Base-by-base conservation (phyloP, 2,113 vertebrate genomes). In the Carlito syrichta region DNA sequence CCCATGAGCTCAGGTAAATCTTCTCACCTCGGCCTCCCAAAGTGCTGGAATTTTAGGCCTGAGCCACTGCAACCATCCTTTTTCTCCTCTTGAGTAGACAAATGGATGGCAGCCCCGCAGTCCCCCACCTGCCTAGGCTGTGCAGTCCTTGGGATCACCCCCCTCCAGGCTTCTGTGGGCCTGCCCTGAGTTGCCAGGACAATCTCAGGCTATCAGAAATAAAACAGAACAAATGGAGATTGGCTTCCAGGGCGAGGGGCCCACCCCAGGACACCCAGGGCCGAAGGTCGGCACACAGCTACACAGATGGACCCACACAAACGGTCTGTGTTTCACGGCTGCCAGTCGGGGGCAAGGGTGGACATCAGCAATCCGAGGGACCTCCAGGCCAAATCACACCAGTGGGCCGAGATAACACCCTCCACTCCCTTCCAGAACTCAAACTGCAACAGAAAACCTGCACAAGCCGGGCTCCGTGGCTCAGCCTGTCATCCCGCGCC, bases 241-340 rank as follows among this genome's bases (percentile, higher is more conserved):
- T 2, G 4, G 50, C 45, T 77, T 58, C 68, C 2, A 43, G 52
- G n/a, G 27, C 6, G 23, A 76, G 58, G 11, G 62, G 22, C 50
- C 48, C 1, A 0, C 43, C 22, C 56, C 6, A 10, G 38, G 48
- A 71, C 58, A 35, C 73, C 38, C 1, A 2, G 45, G 50, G 45
- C 71, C 5, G 6, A 6, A 16, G 69, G 43, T 25, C 23, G 0
- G 32, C 25, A 3, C 0, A 25, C 12, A 7, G 1, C 50, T n/a
- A 38, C 50, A 23, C 1, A 2, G 56, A 32, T 27, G 3, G 25
- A 38, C n/a, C 73, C 62, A 40, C 43, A 3, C 40, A 45, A 50
- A 43, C 0, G 0, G n/a, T 35, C 54, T 52, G 14, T 4, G 74
- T 25, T 56, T 74, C 74, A 27, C 0, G 0, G 71, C 23, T 13